These are phyloP conservation scores for Busseola fusca DNA, from an alignment of 2,888 invertebrate species.

Conservation along the genomic window DNA sequence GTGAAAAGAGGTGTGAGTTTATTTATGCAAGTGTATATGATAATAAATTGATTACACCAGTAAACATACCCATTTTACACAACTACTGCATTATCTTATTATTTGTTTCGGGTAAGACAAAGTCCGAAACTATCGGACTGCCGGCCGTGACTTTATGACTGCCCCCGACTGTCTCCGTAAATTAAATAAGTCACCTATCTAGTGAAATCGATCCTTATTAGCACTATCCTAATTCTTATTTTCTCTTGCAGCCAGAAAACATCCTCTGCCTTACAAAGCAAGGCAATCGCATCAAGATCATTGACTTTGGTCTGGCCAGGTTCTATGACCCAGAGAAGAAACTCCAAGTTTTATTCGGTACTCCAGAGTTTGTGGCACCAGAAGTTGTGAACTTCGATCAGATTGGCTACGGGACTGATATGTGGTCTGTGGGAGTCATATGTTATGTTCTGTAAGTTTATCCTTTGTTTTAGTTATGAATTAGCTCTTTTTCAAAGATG, in stretches of 20 bases:
- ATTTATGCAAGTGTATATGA: neutral
- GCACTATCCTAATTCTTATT: constrained; percentile 10
- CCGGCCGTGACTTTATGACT: neutral
- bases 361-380: constrained; percentile 99
- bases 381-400: constrained; percentile 99
- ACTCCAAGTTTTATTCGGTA: constrained; percentile 97
- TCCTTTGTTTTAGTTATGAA: neutral
- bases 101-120: neutral
- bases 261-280: constrained; percentile 98
- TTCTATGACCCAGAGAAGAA: constrained; percentile 97
- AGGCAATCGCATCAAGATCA: constrained; percentile 99
- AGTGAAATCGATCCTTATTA: neutral
- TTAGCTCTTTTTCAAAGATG: neutral
- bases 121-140: neutral
- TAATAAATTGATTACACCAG: neutral
- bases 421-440: constrained; percentile 99
- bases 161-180: neutral
- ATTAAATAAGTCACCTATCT: neutral
- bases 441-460: constrained; percentile 98
- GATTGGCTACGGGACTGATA: constrained; percentile 98
- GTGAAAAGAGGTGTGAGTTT: neutral
- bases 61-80: neutral
- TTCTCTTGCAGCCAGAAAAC: constrained; percentile 96
- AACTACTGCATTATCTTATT: neutral
- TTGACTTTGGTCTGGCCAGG: constrained; percentile 99